phyloP scores from a whole-genome alignment of 2,797 vertebrate genomes.

The Emys orbicularis region DNA sequence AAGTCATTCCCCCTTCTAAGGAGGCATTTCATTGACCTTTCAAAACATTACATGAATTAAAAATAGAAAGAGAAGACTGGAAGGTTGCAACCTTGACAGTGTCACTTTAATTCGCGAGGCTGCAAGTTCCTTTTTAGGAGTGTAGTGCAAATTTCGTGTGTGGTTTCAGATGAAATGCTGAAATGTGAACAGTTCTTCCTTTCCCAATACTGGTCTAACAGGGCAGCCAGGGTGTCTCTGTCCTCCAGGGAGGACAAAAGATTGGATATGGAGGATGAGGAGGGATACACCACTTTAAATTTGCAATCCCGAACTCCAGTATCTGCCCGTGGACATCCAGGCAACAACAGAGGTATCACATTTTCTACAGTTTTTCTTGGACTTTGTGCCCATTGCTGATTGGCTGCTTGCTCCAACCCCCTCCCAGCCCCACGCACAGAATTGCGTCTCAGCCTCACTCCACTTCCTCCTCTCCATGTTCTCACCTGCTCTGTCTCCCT shows the following conservation, averaged over 20 bases:
- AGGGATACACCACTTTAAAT: background rate
- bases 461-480: too few relatives aligned
- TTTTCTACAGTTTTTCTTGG: background rate
- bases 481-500: too few relatives aligned
- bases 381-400: background rate
- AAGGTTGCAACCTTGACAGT: background rate
- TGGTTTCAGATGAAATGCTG: background rate
- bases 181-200: background rate
- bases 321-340: background rate
- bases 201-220: background rate
- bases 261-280: background rate
- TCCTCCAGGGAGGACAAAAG: background rate
- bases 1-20: too few relatives aligned
- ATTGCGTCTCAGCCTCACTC: too few relatives aligned
- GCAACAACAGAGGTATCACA: background rate
- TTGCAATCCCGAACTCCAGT: background rate
- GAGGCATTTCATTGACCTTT: too few relatives aligned
- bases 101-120: background rate
- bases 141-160: background rate
- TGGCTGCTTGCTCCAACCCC: too few relatives aligned
- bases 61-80: background rate
- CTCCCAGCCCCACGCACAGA: too few relatives aligned
- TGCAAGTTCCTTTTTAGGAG: background rate
- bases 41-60: too few relatives aligned
- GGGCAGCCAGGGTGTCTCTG: background rate